phyloP scores from a whole-genome alignment of 2,888 invertebrate genomes.

The Melangyna quadrimaculata region DNA sequence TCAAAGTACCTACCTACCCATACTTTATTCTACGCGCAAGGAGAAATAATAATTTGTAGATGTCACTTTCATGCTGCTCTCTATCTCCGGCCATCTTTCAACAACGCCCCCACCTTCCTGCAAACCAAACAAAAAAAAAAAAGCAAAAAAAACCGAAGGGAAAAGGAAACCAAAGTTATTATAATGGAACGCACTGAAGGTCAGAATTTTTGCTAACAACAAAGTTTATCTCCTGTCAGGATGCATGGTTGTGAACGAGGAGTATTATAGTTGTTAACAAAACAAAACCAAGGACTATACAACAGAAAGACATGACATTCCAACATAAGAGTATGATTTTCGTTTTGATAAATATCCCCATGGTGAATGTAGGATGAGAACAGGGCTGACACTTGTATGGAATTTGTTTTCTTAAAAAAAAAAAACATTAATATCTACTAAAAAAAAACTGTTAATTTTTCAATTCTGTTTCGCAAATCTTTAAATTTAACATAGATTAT shows the following conservation, averaged over 20 bases:
- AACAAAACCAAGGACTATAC: neutral
- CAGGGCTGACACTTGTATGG: neutral
- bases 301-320: conserved; percentile 33
- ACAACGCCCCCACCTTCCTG: conserved; percentile 1
- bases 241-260: conserved; percentile 35
- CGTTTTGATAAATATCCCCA: conserved; percentile 29
- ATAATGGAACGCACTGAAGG: conserved; percentile 32
- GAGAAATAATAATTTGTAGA: conserved; percentile 32
- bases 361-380: neutral
- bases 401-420: neutral
- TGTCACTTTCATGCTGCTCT: conserved; percentile 35
- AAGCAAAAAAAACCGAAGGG: neutral
- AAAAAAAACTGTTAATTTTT: no score
- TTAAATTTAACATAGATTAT: no score
- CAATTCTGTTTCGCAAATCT: no score
- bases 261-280: conserved; percentile 26
- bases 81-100: conserved; percentile 16
- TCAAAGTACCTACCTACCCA: conserved; percentile 4
- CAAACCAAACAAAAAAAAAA: neutral
- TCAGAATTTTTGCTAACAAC: conserved; percentile 34
- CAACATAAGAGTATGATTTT: conserved; percentile 37
- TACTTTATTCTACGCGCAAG: neutral
- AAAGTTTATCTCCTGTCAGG: conserved; percentile 37
- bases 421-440: neutral
- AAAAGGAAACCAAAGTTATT: conserved; percentile 37